Evolutionary conservation across 2,113 vertebrate genomes (phyloP).

Genomic region (Hipposideros armiger): DNA sequence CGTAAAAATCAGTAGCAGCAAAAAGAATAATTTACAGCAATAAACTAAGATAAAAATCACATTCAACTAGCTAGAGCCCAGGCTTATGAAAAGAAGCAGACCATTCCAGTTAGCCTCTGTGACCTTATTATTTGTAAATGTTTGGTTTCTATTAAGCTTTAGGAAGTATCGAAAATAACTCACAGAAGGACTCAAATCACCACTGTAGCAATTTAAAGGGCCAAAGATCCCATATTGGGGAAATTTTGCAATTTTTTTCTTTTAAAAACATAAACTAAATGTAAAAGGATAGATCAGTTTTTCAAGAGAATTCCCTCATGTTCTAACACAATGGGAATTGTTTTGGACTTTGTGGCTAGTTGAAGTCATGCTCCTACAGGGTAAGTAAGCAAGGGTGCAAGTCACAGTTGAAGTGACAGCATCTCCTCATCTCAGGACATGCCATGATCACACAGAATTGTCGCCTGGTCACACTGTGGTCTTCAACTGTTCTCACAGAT

Average conservation of each 20-base stretch:
- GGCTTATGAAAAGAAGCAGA: not conserved
- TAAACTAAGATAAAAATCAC: constrained; percentile 5
- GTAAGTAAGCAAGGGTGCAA: too few relatives aligned
- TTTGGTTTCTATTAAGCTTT: constrained; percentile 1
- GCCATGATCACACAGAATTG: not conserved
- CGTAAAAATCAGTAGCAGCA: not conserved
- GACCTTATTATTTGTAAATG: not conserved
- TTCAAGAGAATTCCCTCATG: not conserved
- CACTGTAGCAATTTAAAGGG: not conserved
- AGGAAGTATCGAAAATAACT: not conserved
- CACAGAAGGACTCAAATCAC: not conserved
- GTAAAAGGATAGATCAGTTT: not conserved
- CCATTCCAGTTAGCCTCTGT: not conserved
- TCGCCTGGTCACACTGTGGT: too few relatives aligned
- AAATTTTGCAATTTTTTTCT: not conserved
- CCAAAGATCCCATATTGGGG: not conserved
- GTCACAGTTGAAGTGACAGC: fast-evolving
- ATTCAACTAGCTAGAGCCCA: not conserved
- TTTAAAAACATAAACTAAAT: not conserved
- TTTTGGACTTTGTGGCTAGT: fast-evolving
- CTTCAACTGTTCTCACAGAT: not conserved
- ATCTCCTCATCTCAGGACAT: not conserved
- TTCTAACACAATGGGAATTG: not conserved
- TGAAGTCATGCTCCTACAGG: not conserved
- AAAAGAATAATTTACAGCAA: not conserved